Evolutionary conservation across 2,113 vertebrate genomes (phyloP).

Genomic region (human): DNA sequence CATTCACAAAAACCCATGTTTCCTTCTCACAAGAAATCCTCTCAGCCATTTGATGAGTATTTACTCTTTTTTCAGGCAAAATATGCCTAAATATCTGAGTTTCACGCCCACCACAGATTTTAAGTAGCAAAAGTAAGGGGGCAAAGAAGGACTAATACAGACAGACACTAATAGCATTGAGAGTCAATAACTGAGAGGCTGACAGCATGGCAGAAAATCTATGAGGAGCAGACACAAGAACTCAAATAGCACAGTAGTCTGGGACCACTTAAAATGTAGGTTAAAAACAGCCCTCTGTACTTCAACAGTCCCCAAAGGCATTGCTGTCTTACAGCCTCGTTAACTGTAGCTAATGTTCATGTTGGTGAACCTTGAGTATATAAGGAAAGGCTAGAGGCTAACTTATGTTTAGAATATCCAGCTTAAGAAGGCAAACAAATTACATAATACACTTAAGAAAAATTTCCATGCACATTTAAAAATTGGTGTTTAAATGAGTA

Average conservation of each 20-base stretch:
- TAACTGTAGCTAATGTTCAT: constrained; percentile 52
- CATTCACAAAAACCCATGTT: constrained; percentile 4
- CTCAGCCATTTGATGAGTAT: background rate
- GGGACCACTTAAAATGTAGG: constrained; percentile 59
- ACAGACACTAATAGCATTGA: background rate
- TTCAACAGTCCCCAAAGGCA: background rate
- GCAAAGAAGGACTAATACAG: background rate
- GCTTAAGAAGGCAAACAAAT: background rate
- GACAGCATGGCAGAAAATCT: constrained; percentile 61
- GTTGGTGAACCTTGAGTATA: background rate
- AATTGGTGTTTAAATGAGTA: constrained; percentile 15
- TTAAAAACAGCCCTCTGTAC: constrained; percentile 43
- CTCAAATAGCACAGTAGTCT: constrained; percentile 44
- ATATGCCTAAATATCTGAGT: background rate
- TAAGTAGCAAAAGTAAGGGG: constrained; percentile 31
- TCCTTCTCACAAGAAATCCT: background rate
- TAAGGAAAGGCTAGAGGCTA: constrained; percentile 58
- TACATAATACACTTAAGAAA: background rate
- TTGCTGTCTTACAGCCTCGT: constrained; percentile 16
- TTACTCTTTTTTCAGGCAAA: background rate
- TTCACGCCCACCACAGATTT: background rate
- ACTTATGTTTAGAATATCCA: constrained; percentile 39
- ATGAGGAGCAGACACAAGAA: constrained; percentile 56
- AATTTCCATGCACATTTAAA: background rate
- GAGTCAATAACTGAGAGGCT: background rate